Evolutionary conservation across 2,113 vertebrate species (phyloP).

Genomic region (Tupaia chinensis): DNA sequence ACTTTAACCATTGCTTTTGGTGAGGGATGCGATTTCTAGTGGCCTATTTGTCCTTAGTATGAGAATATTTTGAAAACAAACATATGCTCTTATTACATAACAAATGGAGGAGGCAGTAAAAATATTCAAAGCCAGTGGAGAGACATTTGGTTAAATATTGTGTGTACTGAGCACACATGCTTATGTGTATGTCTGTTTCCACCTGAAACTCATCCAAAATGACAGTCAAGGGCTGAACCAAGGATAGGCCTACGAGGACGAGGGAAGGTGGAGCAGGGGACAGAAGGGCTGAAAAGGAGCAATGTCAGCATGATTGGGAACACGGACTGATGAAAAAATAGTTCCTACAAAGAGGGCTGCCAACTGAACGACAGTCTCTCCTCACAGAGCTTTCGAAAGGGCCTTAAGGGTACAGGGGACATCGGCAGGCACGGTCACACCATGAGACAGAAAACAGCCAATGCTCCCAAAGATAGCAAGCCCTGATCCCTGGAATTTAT

Average conservation of each 20-base stretch:
- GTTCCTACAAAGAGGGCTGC: background rate
- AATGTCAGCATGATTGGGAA: background rate
- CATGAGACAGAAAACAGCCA: background rate
- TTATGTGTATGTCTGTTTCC: slow-evolving; percentile 54
- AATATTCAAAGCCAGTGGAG: slow-evolving; percentile 23
- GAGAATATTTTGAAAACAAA: slow-evolving; percentile 26
- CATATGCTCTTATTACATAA: background rate
- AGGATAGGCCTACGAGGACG: background rate
- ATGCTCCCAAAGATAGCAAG: background rate
- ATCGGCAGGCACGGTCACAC: background rate
- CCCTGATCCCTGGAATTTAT: background rate
- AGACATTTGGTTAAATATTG: slow-evolving; percentile 38
- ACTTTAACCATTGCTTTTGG: background rate
- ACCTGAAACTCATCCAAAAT: slow-evolving; percentile 53
- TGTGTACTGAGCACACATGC: background rate
- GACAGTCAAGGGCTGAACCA: slow-evolving; percentile 40
- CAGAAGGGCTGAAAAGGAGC: rapidly evolving
- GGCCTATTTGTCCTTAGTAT: background rate
- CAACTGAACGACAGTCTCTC: background rate
- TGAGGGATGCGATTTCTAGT: background rate
- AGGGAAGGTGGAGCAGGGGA: background rate
- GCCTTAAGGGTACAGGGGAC: too few relatives aligned
- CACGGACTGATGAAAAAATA: background rate
- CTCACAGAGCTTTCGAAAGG: background rate
- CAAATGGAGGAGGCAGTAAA: slow-evolving; percentile 11